Percentiles rank a stretch among this genome's conserved stretches.
These are phyloP conservation scores for Whitmania pigra DNA, from an alignment of 1,140 invertebrate genomes.

Conservation along the genomic window DNA sequence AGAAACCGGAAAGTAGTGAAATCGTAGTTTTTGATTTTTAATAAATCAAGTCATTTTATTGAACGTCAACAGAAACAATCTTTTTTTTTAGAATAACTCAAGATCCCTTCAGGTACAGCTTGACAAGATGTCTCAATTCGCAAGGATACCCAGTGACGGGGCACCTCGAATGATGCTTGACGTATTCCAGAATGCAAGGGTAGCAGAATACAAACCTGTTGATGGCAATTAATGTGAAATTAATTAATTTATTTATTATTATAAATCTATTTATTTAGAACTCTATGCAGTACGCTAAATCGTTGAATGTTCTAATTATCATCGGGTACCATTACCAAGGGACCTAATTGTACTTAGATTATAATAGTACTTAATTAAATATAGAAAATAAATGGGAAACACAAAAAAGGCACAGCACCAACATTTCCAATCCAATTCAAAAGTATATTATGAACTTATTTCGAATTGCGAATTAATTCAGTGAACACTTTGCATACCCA, in stretches of 20 bases:
- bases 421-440: neutral
- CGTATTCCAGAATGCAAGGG: neutral
- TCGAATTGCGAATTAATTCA: neutral
- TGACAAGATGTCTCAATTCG: neutral
- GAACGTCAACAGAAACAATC: neutral
- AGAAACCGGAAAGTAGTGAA: too few relatives aligned
- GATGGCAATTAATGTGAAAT: too few relatives aligned
- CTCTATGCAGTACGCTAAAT: too few relatives aligned
- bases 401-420: neutral
- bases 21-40: too few relatives aligned
- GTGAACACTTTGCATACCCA: neutral
- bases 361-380: too few relatives aligned
- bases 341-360: too few relatives aligned
- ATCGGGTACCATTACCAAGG: too few relatives aligned
- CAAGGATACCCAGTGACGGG: conserved; percentile 8
- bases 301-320: too few relatives aligned
- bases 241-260: too few relatives aligned
- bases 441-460: neutral
- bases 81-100: neutral
- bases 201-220: conserved; percentile 9
- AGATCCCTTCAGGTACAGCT: neutral
- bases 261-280: too few relatives aligned
- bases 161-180: neutral
- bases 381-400: too few relatives aligned
- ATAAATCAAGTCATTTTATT: too few relatives aligned